These are phyloP conservation scores for Aphelocoma californica DNA, from an alignment of 2,797 vertebrate genomes.

Conservation along the genomic window DNA sequence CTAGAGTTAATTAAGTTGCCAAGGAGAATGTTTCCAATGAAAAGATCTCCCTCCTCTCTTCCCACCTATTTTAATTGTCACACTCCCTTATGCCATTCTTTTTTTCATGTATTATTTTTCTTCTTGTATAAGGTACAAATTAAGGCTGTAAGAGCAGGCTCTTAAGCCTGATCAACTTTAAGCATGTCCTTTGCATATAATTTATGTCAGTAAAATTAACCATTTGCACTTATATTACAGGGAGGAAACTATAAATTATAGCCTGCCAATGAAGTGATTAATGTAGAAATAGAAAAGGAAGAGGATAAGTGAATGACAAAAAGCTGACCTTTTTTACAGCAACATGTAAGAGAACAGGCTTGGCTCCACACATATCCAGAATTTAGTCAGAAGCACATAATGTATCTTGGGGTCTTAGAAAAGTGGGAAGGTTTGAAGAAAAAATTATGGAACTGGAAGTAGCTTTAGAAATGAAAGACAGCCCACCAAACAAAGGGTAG, in stretches of 20 bases:
- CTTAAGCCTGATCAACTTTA: background rate
- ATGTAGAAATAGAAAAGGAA: background rate
- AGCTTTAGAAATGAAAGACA: background rate
- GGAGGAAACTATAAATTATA: constrained; percentile 7
- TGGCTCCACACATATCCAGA: background rate
- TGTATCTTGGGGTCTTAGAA: background rate
- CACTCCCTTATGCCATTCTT: background rate
- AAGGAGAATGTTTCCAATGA: background rate
- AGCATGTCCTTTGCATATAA: background rate
- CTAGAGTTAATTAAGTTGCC: background rate
- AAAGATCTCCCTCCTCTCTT: background rate
- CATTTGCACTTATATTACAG: background rate
- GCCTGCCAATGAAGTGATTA: background rate
- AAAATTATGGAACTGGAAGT: background rate
- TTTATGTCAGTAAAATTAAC: constrained; percentile 8
- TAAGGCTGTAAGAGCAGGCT: background rate
- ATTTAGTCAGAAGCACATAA: background rate
- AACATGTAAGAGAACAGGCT: background rate
- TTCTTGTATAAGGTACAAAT: background rate
- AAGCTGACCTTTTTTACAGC: background rate
- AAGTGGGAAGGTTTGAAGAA: background rate
- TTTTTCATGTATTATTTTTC: background rate
- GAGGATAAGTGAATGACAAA: background rate
- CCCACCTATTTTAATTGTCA: background rate
- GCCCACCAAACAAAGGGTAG: background rate